A percentile compares a stretch with the other conserved stretches of the same genome.
phyloP scores from a whole-genome alignment of 2,888 invertebrate species.

The Bruchidius siliquastri region DNA sequence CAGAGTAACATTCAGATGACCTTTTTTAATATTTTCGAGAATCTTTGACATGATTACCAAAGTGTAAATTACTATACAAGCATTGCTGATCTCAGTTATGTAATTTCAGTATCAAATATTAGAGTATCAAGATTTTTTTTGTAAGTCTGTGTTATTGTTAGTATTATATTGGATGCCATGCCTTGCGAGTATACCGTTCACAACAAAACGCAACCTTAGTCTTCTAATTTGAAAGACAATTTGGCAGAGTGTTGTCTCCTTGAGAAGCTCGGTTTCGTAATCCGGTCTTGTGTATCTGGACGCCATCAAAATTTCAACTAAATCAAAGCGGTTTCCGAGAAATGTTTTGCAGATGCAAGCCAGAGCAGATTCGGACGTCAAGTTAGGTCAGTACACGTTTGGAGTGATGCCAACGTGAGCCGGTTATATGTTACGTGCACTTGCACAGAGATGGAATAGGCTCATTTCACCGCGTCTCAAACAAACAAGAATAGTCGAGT shows the following conservation, averaged over 20 bases:
- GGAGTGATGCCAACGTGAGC: neutral
- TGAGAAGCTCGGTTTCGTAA: neutral
- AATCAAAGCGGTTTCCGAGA: slow-evolving; percentile 11
- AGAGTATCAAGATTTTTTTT: too few species aligned
- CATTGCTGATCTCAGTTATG: too few species aligned
- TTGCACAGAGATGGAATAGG: neutral
- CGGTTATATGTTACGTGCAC: neutral
- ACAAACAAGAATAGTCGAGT: too few species aligned
- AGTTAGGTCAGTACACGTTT: neutral
- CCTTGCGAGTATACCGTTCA: neutral
- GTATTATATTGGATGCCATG: too few species aligned
- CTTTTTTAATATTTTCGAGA: too few species aligned
- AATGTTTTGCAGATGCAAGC: slow-evolving; percentile 7
- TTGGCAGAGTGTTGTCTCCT: neutral
- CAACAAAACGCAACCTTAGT: neutral
- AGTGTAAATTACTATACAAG: too few species aligned
- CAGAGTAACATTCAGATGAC: too few species aligned
- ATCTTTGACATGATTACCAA: too few species aligned
- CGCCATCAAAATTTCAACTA: slow-evolving; percentile 8
- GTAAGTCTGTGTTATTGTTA: too few species aligned
- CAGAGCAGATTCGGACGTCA: neutral
- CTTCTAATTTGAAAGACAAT: neutral
- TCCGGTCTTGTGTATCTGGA: neutral
- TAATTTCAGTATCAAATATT: too few species aligned
- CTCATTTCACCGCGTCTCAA: too few species aligned